Base-by-base conservation (phyloP, 2,797 vertebrate genomes). In the Alosa sapidissima region DNA sequence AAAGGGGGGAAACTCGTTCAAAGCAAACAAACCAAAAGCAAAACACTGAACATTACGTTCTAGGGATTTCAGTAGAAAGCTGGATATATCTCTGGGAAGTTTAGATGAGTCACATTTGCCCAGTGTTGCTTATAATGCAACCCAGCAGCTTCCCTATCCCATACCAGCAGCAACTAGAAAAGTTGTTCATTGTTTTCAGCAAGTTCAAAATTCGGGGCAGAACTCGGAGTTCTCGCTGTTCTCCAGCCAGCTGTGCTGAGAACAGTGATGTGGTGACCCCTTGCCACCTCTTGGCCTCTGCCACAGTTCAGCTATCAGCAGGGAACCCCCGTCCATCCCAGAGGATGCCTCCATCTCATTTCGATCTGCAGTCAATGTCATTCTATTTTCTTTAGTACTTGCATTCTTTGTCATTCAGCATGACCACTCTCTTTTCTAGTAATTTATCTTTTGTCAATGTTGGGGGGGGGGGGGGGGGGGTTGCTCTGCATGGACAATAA, bases 191-290 rank as follows among this genome's bases (percentile, higher is more conserved):
- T 14, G 13, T 13, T 19, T 55, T 55, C 4, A 4, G 3, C 16
- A 47, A 78, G 72, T 45, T 78, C 72, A 47, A 4, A 68, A 13
- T 6, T 24, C 16, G 14, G 0, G 14, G 45, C 36, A 21, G 72
- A 47, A 78, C 41, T 78, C 6, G 14, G 36, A 78, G 72, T 47
- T 78, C 33, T 75, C 14, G 13, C 19, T 28, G 3, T 3, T 11
- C 45, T 41, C 14, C 48, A 78, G 86, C 51, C 81, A 58, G 75
- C 81, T 86, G 84, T 82, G 62, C 49, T 16, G 41, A 62, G 36
- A 55, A 82, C 82, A 62, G 85, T 36, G 19, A 85, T 21, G 54
- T 21, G 10, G n/a, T 72, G 72, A 87, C 81, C 58, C 60, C 82
- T 62, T 45, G 33, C 36, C n/a, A 36, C 81, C 81, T 87, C 62